Percentiles rank a stretch among this genome's conserved stretches.
Evolutionary conservation across 2,888 invertebrate genomes (phyloP).

Genomic region (Strigamia maritima): DNA sequence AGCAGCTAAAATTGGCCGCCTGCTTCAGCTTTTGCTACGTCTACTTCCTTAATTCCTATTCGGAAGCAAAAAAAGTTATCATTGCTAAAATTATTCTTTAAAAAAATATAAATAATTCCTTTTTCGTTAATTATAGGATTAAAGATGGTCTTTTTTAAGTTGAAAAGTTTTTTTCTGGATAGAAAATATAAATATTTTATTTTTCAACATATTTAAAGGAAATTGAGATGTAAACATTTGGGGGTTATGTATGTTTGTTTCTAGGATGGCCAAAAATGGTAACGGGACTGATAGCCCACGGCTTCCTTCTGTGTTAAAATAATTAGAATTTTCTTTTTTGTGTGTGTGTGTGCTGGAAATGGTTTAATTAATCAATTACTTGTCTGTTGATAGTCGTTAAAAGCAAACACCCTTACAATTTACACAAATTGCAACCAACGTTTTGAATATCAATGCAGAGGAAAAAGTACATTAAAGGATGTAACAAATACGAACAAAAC

Average conservation of each 20-base stretch:
- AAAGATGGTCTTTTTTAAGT: not conserved
- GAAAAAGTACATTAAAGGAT: not conserved
- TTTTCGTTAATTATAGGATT: not conserved
- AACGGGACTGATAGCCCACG: not conserved
- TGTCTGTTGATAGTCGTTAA: not conserved
- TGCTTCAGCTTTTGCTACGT: not conserved
- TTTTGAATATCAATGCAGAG: not conserved
- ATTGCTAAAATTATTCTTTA: no score
- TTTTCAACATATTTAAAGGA: not conserved
- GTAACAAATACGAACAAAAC: not conserved
- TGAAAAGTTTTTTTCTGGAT: not conserved
- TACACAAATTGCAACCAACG: not conserved
- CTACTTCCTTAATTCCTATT: conserved; percentile 11
- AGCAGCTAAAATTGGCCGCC: not conserved
- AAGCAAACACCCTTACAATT: not conserved
- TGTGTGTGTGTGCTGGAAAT: not conserved
- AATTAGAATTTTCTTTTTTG: not conserved
- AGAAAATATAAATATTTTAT: not conserved
- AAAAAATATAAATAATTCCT: no score
- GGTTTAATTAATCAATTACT: not conserved
- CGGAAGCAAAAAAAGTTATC: not conserved
- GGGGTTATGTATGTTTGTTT: not conserved
- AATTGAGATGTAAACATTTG: conserved; percentile 13
- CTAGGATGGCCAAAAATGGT: conserved; percentile 16
- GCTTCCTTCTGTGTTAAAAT: not conserved